Base-by-base conservation (phyloP, 2,888 invertebrate genomes). In the Troides oblongomaculatus region DNA sequence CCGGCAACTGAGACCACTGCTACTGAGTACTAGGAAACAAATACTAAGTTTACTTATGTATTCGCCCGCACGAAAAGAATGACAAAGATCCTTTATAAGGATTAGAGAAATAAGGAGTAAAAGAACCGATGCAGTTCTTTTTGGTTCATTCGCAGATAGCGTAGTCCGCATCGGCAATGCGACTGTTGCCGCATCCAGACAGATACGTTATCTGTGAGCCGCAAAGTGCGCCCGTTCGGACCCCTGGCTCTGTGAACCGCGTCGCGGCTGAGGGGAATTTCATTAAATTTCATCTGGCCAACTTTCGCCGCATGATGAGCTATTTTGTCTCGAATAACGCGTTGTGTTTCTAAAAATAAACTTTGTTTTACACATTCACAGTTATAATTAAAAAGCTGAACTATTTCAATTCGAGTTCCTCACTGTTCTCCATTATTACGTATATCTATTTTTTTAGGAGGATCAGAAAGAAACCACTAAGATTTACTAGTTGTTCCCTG, bases 241-340 rank as follows among this genome's bases (percentile, higher is more conserved):
- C 70, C 53, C 64, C 73, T 64, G 79, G 77, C 82, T 83, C 84
- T 84, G 82, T 82, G 81, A 82, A 73, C 80, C 74, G 75, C 79
- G 77, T 75, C 77, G 73, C 72, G 71, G 74, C 72, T 72, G 75
- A 76, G 75, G 79, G 76, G 83, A 86, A 86, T 87, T 89, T 87
- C 87, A 89, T 89, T 89, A 90, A 89, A 87, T 90, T 87, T 84
- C 86, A 87, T 86, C 83, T 81, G 80, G 72, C 73, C 78, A 84
- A 85, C 85, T 86, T 85, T 82, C 76, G 73, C 77, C 73, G 75
- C 75, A 72, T 75, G 75, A 80, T 76, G 78, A 81, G 81, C 79
- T 80, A 80, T 81, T 80, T 79, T 83, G 81, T 81, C 83, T 80
- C 73, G 79, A 75, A 80, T 78, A 78, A 77, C 74, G 71, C 75